Evolutionary conservation across 2,888 invertebrate species (phyloP).

Genomic region (Blastobasis adustella): DNA sequence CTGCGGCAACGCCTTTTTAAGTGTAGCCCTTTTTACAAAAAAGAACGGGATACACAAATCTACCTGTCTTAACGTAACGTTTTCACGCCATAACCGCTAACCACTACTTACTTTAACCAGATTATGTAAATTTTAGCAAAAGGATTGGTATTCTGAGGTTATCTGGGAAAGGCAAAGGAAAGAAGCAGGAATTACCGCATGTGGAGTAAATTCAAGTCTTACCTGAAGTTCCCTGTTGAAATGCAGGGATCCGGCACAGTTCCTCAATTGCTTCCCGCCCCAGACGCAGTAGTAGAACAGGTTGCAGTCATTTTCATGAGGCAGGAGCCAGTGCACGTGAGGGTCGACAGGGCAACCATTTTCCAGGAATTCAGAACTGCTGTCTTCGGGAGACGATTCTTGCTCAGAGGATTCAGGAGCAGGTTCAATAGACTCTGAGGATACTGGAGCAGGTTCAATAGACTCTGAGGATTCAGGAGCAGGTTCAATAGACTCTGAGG

Average conservation of each 20-base stretch:
- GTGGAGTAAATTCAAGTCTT: constrained; percentile 5
- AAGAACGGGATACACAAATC: too few relatives aligned
- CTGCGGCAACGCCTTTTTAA: too few relatives aligned
- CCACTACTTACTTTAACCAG: too few relatives aligned
- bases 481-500: constrained; percentile 2
- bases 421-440: not conserved
- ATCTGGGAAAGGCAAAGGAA: too few relatives aligned
- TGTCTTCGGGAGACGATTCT: constrained; percentile 1
- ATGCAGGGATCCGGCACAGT: constrained; percentile 33
- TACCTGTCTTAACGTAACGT: too few relatives aligned
- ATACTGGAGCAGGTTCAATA: constrained; percentile 3
- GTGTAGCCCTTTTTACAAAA: too few relatives aligned
- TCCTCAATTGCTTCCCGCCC: constrained; percentile 33
- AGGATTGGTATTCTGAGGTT: too few relatives aligned
- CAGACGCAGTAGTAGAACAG: constrained; percentile 55
- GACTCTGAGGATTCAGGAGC: constrained; percentile 8
- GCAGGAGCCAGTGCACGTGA: constrained; percentile 46
- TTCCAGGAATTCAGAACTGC: constrained; percentile 23
- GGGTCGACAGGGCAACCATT: constrained; percentile 55
- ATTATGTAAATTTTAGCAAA: too few relatives aligned
- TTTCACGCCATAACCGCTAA: too few relatives aligned
- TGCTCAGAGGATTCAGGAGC: not conserved
- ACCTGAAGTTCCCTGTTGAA: constrained; percentile 48
- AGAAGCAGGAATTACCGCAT: too few relatives aligned
- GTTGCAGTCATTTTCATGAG: constrained; percentile 37